These are phyloP conservation scores for Garrulus glandarius DNA, from an alignment of 2,797 vertebrate genomes.

Conservation along the genomic window DNA sequence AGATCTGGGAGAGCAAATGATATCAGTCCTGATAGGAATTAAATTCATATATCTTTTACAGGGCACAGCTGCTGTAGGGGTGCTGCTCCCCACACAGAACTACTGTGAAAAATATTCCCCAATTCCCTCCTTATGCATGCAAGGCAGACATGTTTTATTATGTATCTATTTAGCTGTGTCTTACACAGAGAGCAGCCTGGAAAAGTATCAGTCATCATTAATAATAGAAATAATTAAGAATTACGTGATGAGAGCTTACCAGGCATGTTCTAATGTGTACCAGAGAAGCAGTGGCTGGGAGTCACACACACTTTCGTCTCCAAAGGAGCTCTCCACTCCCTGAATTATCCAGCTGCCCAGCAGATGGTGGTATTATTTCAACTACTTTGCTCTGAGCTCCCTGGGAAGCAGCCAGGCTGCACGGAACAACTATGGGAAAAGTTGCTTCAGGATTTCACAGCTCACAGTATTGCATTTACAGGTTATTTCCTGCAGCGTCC, in stretches of 20 bases:
- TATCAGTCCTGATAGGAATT: not conserved
- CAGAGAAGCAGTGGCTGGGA: not conserved
- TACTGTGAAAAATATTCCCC: not conserved
- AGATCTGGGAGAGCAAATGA: not conserved
- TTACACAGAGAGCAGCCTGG: not conserved
- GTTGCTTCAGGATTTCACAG: not conserved
- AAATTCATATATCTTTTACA: not conserved
- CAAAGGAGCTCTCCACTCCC: not conserved
- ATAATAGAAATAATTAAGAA: not conserved
- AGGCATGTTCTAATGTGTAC: not conserved
- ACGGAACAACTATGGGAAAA: not conserved
- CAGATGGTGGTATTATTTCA: conserved; percentile 80
- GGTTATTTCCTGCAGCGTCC: not conserved
- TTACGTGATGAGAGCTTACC: not conserved
- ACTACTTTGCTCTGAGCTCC: not conserved
- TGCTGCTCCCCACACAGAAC: not conserved
- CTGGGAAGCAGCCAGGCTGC: not conserved
- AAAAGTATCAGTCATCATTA: not conserved
- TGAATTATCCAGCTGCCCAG: conserved; percentile 56
- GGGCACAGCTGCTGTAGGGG: not conserved
- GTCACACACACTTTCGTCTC: rapidly evolving
- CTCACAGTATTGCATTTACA: not conserved
- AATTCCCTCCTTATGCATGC: not conserved
- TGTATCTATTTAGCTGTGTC: not conserved
- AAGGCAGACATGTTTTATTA: not conserved